phyloP scores from a whole-genome alignment of 2,113 vertebrate species.

The Emydocephalus ijimae region DNA sequence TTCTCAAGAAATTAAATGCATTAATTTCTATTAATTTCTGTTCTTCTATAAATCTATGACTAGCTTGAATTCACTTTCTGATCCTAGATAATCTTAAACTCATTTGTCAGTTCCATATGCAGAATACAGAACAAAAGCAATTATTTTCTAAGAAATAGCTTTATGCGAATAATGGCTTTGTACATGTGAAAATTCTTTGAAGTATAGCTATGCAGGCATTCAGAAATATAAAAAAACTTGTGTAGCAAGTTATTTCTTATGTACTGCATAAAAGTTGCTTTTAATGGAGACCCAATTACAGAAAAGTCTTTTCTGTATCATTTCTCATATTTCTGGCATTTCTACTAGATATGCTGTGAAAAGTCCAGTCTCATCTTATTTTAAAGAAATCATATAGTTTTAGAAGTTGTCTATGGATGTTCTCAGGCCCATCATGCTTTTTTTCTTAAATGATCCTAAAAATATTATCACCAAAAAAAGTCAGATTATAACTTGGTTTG shows the following conservation, averaged over 20 bases:
- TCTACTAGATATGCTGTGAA: slow-evolving; percentile 10
- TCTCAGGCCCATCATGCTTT: not conserved
- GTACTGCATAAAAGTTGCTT: slow-evolving; percentile 18
- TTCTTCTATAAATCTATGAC: not conserved
- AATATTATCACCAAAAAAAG: not conserved
- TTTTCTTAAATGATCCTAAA: not conserved
- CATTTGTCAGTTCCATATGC: slow-evolving; percentile 7
- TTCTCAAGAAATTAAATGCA: slow-evolving; percentile 20
- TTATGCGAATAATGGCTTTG: not conserved
- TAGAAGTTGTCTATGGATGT: slow-evolving; percentile 8
- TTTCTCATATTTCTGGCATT: not conserved
- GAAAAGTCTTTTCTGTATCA: not conserved
- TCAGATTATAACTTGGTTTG: not conserved
- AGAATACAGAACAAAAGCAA: not conserved
- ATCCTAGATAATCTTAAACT: slow-evolving; percentile 10
- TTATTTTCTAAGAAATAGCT: slow-evolving; percentile 7
- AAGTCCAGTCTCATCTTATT: not conserved
- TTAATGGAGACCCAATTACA: slow-evolving; percentile 11
- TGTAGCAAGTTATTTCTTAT: not conserved
- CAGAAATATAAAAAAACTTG: not conserved
- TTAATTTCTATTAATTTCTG: not conserved
- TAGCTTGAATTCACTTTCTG: slow-evolving; percentile 16
- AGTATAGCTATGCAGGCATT: not conserved
- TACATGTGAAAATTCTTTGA: slow-evolving; percentile 7
- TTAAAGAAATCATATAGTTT: slow-evolving; percentile 6